Evolutionary conservation across 2,888 invertebrate genomes (phyloP).

Genomic region (Agrochola litura): DNA sequence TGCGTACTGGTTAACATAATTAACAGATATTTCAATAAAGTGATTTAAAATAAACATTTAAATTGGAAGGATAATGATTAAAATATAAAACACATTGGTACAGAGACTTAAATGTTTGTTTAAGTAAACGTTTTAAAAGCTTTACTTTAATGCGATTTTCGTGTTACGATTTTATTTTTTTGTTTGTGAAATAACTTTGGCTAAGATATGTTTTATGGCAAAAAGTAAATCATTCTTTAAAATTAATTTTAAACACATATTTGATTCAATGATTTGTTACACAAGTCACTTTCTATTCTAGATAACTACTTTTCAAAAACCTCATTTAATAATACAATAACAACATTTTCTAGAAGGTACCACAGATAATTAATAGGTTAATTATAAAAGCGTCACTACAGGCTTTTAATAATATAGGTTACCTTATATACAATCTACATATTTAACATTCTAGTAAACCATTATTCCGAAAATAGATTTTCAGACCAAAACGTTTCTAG

Average conservation of each 20-base stretch:
- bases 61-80: not conserved
- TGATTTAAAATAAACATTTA: constrained; percentile 19
- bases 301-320: not conserved
- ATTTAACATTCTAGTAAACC: constrained; percentile 53
- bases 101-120: not conserved
- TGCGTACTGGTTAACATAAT: not conserved
- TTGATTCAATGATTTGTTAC: not conserved
- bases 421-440: constrained; percentile 22
- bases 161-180: not conserved
- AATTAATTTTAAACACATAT: not conserved
- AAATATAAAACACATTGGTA: constrained; percentile 23
- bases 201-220: not conserved
- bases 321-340: not conserved
- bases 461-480: constrained; percentile 45
- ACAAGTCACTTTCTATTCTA: too few relatives aligned
- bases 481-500: constrained; percentile 29
- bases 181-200: not conserved
- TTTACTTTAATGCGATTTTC: constrained; percentile 9
- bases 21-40: constrained; percentile 4
- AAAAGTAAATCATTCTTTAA: not conserved
- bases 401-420: constrained; percentile 26
- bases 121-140: constrained; percentile 4
- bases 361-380: constrained; percentile 9
- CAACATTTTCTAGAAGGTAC: not conserved
- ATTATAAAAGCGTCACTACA: constrained; percentile 13